Percentiles rank a stretch among this genome's conserved stretches.
These are phyloP conservation scores for Xestoiulus laeticollis DNA, from an alignment of 2,888 invertebrate species.

Conservation along the genomic window DNA sequence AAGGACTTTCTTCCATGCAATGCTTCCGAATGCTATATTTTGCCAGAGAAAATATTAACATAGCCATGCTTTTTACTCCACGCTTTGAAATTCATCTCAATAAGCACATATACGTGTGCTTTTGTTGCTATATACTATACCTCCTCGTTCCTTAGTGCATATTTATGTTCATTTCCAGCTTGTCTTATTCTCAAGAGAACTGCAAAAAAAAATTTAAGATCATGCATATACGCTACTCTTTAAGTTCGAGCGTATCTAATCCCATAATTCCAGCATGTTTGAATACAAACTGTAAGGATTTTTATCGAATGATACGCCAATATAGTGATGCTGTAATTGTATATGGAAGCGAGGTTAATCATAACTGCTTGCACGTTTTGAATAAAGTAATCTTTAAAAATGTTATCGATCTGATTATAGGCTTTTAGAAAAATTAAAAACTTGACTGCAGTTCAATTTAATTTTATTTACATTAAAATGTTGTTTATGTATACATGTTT, in stretches of 20 bases:
- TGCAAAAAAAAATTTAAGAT: not conserved
- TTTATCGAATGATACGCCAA: slow-evolving; percentile 3
- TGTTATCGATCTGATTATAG: not conserved
- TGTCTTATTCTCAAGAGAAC: slow-evolving; percentile 26
- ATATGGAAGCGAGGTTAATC: not conserved
- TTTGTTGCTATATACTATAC: slow-evolving; percentile 22
- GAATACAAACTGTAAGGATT: slow-evolving; percentile 5
- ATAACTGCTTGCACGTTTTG: not conserved
- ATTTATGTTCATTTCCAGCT: slow-evolving; percentile 26
- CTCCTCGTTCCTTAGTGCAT: slow-evolving; percentile 14
- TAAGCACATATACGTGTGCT: not conserved
- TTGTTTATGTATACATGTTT: not conserved
- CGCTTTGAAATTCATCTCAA: slow-evolving; percentile 19
- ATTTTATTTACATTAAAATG: not conserved
- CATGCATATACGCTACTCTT: slow-evolving; percentile 2
- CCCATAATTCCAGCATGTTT: not conserved
- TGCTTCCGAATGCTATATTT: not conserved
- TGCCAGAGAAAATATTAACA: not conserved
- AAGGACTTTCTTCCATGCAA: not conserved
- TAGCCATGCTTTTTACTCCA: not conserved
- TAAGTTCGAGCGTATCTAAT: slow-evolving; percentile 1
- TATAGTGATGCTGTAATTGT: not conserved
- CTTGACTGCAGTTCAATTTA: no score
- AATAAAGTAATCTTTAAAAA: not conserved
- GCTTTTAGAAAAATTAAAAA: not conserved